These are phyloP conservation scores for Euleptes europaea DNA, from an alignment of 2,113 vertebrate genomes.

Conservation along the genomic window DNA sequence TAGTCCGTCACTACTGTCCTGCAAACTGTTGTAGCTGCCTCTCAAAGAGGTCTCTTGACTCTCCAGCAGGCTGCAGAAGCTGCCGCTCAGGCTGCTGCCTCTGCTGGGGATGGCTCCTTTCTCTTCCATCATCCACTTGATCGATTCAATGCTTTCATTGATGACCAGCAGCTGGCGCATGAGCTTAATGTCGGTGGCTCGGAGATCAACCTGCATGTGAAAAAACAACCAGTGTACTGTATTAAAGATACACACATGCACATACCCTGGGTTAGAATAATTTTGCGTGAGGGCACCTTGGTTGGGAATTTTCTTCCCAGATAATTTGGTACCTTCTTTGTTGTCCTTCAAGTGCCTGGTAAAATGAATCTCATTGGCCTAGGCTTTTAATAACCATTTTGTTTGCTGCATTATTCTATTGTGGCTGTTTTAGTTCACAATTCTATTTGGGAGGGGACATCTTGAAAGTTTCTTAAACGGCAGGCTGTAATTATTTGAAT, in stretches of 20 bases:
- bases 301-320: too few relatives aligned
- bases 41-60: constrained; percentile 86
- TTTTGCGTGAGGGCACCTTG: background rate
- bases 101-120: constrained; percentile 84
- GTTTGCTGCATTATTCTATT: too few relatives aligned
- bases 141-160: constrained; percentile 95
- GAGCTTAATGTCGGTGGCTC: constrained; percentile 90
- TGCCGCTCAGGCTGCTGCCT: constrained; percentile 90
- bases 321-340: too few relatives aligned
- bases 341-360: too few relatives aligned
- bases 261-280: background rate
- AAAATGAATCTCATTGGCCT: too few relatives aligned
- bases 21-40: constrained; percentile 88
- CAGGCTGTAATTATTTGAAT: too few relatives aligned
- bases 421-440: too few relatives aligned
- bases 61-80: constrained; percentile 91
- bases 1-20: constrained; percentile 85
- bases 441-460: too few relatives aligned
- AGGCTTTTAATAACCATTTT: too few relatives aligned
- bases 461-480: too few relatives aligned
- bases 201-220: constrained; percentile 81
- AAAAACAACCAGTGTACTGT: background rate
- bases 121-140: constrained; percentile 95
- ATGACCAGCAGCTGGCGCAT: constrained; percentile 96
- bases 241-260: background rate